Conservation (phyloP, 2,888 invertebrate genomes). For the Drosophila mulleri region DNA sequence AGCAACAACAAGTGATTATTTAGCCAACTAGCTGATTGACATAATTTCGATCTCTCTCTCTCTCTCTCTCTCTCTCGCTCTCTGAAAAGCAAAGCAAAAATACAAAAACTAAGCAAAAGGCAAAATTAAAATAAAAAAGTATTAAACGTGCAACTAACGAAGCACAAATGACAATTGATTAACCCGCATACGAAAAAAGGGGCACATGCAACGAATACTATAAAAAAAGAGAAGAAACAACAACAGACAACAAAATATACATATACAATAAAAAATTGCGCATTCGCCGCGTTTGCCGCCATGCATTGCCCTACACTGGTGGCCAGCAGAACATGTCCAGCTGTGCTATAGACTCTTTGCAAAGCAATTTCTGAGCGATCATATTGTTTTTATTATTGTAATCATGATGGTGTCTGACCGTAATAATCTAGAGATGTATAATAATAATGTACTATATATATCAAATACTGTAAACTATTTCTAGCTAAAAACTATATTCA, state of each 20-base stretch:
- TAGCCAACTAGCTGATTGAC: constrained; percentile 59
- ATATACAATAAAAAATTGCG: constrained; percentile 46
- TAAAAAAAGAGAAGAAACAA: not conserved
- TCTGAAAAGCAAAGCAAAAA: constrained; percentile 17
- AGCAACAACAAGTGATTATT: constrained; percentile 56
- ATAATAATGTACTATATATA: not conserved
- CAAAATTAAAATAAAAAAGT: constrained; percentile 15
- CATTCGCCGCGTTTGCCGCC: constrained; percentile 51
- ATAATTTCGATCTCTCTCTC: constrained; percentile 47
- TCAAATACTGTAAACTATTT: no score
- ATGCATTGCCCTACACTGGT: constrained; percentile 28
- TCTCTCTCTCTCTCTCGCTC: not conserved
- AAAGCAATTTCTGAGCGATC: constrained; percentile 21
- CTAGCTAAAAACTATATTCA: no score
- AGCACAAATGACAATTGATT: constrained; percentile 72
- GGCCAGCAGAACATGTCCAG: constrained; percentile 18
- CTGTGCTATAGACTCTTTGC: no score
- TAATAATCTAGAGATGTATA: not conserved
- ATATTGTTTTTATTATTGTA: not conserved
- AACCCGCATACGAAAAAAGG: constrained; percentile 35
- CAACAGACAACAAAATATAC: not conserved
- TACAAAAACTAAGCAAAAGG: constrained; percentile 15
- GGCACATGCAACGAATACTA: constrained; percentile 33
- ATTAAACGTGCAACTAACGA: constrained; percentile 69
- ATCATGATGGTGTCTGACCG: not conserved